These are phyloP conservation scores for Malacoctenus gilli DNA, from an alignment of 2,797 vertebrate genomes.

Conservation along the genomic window DNA sequence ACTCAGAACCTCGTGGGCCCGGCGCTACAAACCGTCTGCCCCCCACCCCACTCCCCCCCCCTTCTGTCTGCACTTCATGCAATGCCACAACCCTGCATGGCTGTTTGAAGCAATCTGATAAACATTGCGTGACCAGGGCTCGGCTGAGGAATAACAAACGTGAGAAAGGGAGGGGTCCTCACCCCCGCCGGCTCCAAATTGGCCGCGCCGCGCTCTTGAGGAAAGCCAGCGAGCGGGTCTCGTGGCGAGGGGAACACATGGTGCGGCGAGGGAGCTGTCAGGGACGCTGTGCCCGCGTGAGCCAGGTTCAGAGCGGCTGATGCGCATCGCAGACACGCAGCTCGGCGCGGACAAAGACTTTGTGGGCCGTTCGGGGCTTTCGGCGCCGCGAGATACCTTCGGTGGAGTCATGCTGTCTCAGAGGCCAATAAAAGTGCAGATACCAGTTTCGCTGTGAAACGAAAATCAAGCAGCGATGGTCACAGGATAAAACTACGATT, in stretches of 20 bases:
- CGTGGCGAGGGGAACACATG: constrained; percentile 32
- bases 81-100: constrained; percentile 50
- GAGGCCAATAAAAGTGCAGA: neutral
- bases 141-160: constrained; percentile 70
- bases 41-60: constrained; percentile 26
- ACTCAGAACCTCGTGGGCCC: constrained; percentile 32
- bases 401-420: constrained; percentile 1
- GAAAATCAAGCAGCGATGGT: too few relatives aligned
- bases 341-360: constrained; percentile 4
- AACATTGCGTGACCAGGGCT: constrained; percentile 73
- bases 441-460: neutral
- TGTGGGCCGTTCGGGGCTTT: neutral
- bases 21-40: constrained; percentile 20
- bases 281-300: constrained; percentile 40
- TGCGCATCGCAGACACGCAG: constrained; percentile 37
- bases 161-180: constrained; percentile 57
- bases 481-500: too few relatives aligned
- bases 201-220: constrained; percentile 43
- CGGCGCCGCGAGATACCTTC: neutral
- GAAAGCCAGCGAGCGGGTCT: constrained; percentile 51
- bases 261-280: constrained; percentile 47
- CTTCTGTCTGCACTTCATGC: constrained; percentile 16
- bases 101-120: constrained; percentile 67
- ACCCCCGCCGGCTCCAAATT: constrained; percentile 37
- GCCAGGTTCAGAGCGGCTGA: constrained; percentile 26